Percentiles rank a stretch among this genome's conserved stretches.
phyloP scores from a whole-genome alignment of 2,113 vertebrate species.

The Grammomys surdaster region DNA sequence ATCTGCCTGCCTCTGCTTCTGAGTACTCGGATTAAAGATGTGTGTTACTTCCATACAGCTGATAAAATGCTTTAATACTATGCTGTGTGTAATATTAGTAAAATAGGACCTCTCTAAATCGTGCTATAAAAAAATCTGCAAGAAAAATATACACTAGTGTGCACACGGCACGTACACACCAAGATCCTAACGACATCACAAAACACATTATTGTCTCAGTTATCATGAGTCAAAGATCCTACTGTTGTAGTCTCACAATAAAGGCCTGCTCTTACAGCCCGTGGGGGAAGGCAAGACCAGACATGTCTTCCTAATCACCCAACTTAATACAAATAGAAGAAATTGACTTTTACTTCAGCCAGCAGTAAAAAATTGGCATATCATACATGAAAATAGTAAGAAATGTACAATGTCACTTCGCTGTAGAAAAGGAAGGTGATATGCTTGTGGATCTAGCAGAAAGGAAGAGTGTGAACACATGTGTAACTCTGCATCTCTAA shows the following conservation, averaged over 20 bases:
- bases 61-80: not conserved
- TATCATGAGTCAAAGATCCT: slow-evolving; percentile 56
- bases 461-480: not conserved
- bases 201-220: slow-evolving; percentile 71
- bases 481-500: not conserved
- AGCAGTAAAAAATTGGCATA: not conserved
- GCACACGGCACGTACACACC: not conserved
- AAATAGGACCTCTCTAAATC: slow-evolving; percentile 35
- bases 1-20: not conserved
- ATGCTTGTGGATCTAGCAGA: not conserved
- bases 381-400: not conserved
- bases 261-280: slow-evolving; percentile 39
- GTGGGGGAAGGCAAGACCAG: not conserved
- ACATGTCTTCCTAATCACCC: not conserved
- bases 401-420: not conserved
- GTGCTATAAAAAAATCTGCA: not conserved
- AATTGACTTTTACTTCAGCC: slow-evolving; percentile 18
- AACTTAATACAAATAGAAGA: not conserved
- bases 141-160: slow-evolving; percentile 39
- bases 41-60: not conserved
- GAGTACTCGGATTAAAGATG: not conserved
- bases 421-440: not conserved
- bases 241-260: slow-evolving; percentile 62
- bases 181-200: slow-evolving; percentile 79
- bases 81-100: not conserved